Percentiles rank a stretch among this genome's conserved stretches.
These are phyloP conservation scores for Chironex yamaguchii DNA, from an alignment of 30 jellyfish, hydroid and myxozoan genomes.

Conservation along the genomic window DNA sequence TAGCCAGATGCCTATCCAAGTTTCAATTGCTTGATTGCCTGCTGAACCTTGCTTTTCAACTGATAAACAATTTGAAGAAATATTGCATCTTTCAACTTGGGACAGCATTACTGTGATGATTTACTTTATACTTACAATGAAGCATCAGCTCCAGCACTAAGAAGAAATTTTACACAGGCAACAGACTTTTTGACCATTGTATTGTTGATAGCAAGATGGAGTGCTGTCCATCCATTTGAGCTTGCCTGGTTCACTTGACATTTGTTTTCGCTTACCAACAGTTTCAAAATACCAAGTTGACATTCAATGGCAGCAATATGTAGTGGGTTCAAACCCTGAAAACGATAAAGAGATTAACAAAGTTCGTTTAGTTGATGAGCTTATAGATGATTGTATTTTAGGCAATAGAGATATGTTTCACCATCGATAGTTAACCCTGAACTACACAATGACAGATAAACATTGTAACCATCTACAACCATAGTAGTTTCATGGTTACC, in stretches of 20 bases:
- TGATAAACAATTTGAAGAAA: no score
- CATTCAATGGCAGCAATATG: slow-evolving; percentile 81
- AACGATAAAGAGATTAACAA: background rate
- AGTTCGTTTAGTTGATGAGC: background rate
- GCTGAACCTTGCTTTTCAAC: no score
- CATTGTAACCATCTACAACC: no score
- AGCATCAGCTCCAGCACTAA: slow-evolving; percentile 70
- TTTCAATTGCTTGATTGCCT: no score
- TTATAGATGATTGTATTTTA: background rate
- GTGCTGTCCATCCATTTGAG: slow-evolving; percentile 70
- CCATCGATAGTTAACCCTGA: no score
- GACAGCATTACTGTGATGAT: no score
- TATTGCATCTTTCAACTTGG: no score
- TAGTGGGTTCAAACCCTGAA: slow-evolving; percentile 66
- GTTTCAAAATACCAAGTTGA: slow-evolving; percentile 55
- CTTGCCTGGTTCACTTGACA: slow-evolving; percentile 43
- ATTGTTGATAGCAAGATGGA: slow-evolving; percentile 63
- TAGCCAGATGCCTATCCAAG: background rate
- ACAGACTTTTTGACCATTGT: slow-evolving; percentile 43
- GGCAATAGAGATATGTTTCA: background rate
- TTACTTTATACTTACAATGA: slow-evolving; percentile 32
- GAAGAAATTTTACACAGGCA: slow-evolving; percentile 40
- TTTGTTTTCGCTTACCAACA: slow-evolving; percentile 29
- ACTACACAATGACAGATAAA: no score
- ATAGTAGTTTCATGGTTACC: no score